Conservation (phyloP, 1,140 invertebrate species). For the Aphaenogaster rudis region DNA sequence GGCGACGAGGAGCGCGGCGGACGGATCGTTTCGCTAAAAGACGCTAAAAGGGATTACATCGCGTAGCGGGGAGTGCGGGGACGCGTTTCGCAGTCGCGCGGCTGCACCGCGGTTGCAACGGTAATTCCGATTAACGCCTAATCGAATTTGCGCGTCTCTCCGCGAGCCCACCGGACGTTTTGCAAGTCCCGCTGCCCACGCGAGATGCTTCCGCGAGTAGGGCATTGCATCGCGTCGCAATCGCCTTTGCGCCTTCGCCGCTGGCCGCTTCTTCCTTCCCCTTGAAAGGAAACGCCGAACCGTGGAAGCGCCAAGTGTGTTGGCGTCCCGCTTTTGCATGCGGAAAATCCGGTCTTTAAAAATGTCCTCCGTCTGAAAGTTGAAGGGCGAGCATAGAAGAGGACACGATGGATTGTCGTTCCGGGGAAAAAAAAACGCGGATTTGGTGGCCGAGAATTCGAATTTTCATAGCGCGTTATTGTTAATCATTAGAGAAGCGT, state of each 20-base stretch:
- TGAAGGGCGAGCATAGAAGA: not conserved
- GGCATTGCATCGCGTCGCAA: constrained; percentile 2
- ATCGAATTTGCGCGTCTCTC: constrained; percentile 33
- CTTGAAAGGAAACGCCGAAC: not conserved
- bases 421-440: not conserved
- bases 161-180: constrained; percentile 10
- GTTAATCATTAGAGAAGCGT: not conserved
- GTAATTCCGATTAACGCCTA: constrained; percentile 43
- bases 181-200: constrained; percentile 42
- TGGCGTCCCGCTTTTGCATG: constrained; percentile 1
- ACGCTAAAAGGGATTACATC: constrained; percentile 27
- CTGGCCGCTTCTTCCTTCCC: not conserved
- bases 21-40: not conserved
- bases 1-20: not conserved
- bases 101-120: not conserved
- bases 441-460: not conserved
- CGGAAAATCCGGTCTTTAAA: not conserved
- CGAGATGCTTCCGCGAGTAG: constrained; percentile 33
- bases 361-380: not conserved
- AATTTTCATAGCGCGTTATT: not conserved
- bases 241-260: not conserved
- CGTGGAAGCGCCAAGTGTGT: not conserved
- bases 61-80: not conserved
- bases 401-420: too few relatives aligned
- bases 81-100: not conserved